Evolutionary conservation across 2,888 invertebrate species (phyloP), one percentile per base, ranked within the genome.

Genomic region (Furcula furcula): DNA sequence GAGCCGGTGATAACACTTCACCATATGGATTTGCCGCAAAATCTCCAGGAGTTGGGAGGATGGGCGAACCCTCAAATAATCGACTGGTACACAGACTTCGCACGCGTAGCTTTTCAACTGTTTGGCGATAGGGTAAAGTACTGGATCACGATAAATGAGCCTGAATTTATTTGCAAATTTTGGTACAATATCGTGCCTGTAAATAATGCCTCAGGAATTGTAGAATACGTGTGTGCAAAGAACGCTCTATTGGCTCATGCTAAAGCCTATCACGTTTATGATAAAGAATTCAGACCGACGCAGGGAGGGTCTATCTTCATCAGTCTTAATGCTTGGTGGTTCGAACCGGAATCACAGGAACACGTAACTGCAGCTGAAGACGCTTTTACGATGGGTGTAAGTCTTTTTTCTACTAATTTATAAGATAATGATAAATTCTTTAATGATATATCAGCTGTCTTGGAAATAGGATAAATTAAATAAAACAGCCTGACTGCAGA

Each of bases 1-100:
- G 66, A 84, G 43, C 93, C 93, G 0, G 76, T 91, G 70, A 76
- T 91, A 1, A 90, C 90, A 0, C 60, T 90, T 37, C 84, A 76
- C 44, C 89, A 90, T 40, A 86, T 84, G 76, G 90, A 90, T 55
- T 53, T 89, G 32, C 90, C 89, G 0, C 74, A 82, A 33, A 71
- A 71, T 26, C 51, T 92, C 1, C 90, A 89, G 42, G 80, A 87
- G 2, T 49, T 87, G 27, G 91, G 91, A 1, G 91, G 91, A 14
- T 85, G 85, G 67, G 50, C 79, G 2, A 87, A 89, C 48, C 66
- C 77, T 1, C 23, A 74, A 5, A 59, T 89, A 2, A 53, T 81
- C 1, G 69, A 80, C 39, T 85, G 88, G 72, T 90, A n/a, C n/a
- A n/a, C n/a, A n/a, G n/a, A n/a, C n/a, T n/a, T n/a, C n/a, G n/a